A percentile compares a stretch with the other conserved stretches of the same genome.
Evolutionary conservation across 2,797 vertebrate species (phyloP).

Genomic region (Chaunax sp.): DNA sequence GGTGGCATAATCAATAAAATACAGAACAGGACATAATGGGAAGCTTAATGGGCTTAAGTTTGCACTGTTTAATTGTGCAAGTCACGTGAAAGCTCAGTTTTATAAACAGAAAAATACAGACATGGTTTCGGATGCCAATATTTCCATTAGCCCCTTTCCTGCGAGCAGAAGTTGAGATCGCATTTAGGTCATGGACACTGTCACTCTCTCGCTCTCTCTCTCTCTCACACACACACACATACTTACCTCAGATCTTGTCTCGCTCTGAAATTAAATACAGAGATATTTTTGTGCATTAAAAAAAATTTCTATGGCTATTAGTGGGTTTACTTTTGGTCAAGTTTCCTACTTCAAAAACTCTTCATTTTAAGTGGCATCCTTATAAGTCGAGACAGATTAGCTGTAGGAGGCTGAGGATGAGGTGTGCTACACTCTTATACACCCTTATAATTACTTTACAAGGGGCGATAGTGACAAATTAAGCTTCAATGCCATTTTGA

Average conservation of each 20-base stretch:
- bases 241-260: background rate
- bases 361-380: slow-evolving; percentile 23
- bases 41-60: slow-evolving; percentile 21
- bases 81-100: slow-evolving; percentile 38
- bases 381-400: slow-evolving; percentile 42
- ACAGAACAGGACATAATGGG: slow-evolving; percentile 30
- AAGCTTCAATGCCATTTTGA: background rate
- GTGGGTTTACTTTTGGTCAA: slow-evolving; percentile 17
- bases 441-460: slow-evolving; percentile 4
- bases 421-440: slow-evolving; percentile 13
- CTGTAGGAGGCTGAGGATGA: slow-evolving; percentile 19
- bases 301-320: background rate
- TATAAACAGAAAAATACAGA: slow-evolving; percentile 56
- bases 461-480: background rate
- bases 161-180: slow-evolving; percentile 14
- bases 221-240: background rate
- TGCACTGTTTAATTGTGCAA: slow-evolving; percentile 38
- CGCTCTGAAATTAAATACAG: slow-evolving; percentile 5
- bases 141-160: slow-evolving; percentile 57
- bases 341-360: slow-evolving; percentile 35
- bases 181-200: slow-evolving; percentile 37
- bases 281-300: background rate
- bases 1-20: slow-evolving; percentile 1
- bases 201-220: slow-evolving; percentile 4
- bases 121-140: slow-evolving; percentile 50